These are phyloP conservation scores for Nannospalax galili DNA, from an alignment of 2,113 vertebrate genomes.

Conservation along the genomic window DNA sequence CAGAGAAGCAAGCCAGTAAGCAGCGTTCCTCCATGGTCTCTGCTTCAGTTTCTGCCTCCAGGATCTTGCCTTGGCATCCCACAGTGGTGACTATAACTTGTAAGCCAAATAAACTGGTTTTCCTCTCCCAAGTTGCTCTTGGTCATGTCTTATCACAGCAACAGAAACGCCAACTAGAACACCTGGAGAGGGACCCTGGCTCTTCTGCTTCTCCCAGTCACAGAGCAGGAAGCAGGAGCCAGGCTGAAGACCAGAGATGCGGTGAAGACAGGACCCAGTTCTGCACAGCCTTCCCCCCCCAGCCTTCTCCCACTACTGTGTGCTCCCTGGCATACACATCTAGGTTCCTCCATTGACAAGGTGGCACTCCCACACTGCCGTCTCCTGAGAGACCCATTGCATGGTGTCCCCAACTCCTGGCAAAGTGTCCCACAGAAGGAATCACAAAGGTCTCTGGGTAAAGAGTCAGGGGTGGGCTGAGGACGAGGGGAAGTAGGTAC, in stretches of 20 bases:
- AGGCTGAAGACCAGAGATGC: neutral
- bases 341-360: neutral
- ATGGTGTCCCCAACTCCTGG: neutral
- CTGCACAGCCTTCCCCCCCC: neutral
- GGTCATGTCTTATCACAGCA: no score
- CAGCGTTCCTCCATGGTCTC: no score
- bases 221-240: neutral
- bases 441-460: no score
- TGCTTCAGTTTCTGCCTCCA: no score
- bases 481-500: no score
- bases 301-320: neutral
- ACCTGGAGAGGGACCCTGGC: no score
- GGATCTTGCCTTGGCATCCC: no score
- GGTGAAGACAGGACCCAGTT: rapidly evolving
- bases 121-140: no score
- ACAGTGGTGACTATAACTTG: no score
- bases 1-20: no score
- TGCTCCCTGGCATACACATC: neutral
- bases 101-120: no score
- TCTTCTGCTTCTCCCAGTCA: neutral
- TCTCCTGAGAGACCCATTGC: neutral
- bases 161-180: no score
- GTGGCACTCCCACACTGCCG: neutral
- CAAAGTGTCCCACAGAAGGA: neutral
- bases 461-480: neutral